These are phyloP conservation scores for Athene cunicularia DNA, from an alignment of 2,113 vertebrate genomes.

Conservation along the genomic window DNA sequence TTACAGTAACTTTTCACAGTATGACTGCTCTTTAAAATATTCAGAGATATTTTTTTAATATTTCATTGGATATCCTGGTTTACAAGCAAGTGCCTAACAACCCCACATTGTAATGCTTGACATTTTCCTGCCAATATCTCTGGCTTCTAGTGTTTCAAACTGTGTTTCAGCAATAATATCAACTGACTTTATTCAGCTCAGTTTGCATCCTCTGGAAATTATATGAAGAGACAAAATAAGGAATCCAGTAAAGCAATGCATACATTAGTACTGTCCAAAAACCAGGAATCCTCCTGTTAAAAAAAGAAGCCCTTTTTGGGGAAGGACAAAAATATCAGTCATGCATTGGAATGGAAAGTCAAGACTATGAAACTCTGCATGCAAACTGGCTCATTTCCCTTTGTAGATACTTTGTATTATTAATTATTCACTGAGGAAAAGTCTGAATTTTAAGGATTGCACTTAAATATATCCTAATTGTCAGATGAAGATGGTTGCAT, in stretches of 20 bases:
- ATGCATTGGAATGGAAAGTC: neutral
- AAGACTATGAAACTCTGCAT: neutral
- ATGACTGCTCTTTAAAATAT: slow-evolving; percentile 29
- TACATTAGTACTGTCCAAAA: neutral
- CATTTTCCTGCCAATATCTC: neutral
- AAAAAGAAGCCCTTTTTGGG: neutral
- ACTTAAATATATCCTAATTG: neutral
- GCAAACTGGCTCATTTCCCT: neutral
- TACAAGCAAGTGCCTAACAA: neutral
- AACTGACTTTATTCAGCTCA: neutral
- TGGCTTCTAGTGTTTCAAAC: neutral
- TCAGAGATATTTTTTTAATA: slow-evolving; percentile 19
- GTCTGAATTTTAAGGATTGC: neutral
- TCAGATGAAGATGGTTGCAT: neutral
- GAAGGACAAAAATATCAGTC: neutral
- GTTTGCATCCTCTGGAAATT: neutral
- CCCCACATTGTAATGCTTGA: neutral
- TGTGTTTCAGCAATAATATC: neutral
- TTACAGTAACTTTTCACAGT: neutral
- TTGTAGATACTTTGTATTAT: neutral
- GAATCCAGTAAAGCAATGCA: neutral
- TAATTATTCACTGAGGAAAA: neutral
- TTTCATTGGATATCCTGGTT: neutral
- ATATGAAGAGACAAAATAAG: neutral
- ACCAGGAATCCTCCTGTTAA: neutral